phyloP scores from a whole-genome alignment of 2,797 vertebrate species.

The Octomys mimax region DNA sequence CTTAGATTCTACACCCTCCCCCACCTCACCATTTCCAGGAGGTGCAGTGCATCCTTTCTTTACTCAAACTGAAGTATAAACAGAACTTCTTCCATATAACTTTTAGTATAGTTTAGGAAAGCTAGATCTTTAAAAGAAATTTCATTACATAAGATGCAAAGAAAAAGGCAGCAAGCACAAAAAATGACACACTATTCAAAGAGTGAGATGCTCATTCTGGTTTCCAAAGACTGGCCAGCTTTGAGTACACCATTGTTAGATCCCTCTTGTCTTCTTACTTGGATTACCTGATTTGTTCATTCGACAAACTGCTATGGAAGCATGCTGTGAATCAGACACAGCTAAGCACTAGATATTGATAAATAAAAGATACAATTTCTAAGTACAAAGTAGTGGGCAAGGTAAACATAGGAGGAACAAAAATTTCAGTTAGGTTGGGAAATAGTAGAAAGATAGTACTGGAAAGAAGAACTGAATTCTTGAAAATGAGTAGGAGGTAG shows the following conservation, averaged over 20 bases:
- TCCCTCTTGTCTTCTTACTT: neutral
- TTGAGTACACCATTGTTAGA: neutral
- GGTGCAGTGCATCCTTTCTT: neutral
- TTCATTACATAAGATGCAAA: neutral
- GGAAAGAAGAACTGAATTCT: neutral
- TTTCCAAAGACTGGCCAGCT: neutral
- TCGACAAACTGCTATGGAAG: neutral
- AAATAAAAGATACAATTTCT: neutral
- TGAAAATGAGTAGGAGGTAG: neutral
- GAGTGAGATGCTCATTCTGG: neutral
- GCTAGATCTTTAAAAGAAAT: neutral
- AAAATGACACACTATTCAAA: neutral
- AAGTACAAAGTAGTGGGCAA: neutral
- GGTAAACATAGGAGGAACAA: neutral
- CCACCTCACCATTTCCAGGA: neutral
- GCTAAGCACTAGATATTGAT: neutral
- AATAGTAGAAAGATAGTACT: neutral
- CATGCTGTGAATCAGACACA: neutral
- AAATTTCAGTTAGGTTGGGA: neutral
- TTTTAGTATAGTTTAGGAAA: neutral
- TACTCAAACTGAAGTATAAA: neutral
- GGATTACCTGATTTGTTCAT: neutral
- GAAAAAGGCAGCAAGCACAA: neutral
- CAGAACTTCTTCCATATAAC: neutral
- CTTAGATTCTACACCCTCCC: neutral